Conservation (phyloP, 2,888 invertebrate species). For the Standfussiana lucernea region DNA sequence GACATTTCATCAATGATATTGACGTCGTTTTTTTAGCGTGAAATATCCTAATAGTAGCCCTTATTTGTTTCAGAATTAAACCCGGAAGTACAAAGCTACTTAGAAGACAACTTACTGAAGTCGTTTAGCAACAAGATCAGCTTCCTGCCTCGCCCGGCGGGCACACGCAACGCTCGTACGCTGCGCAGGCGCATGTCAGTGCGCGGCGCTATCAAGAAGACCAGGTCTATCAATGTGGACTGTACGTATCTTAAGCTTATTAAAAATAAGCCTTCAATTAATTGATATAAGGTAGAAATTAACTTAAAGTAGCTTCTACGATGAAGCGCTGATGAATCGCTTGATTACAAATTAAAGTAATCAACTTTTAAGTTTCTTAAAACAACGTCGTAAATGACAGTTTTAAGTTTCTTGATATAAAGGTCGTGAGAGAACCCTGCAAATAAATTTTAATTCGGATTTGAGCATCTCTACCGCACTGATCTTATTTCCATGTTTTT, state of each 20-base stretch:
- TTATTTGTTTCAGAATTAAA: slow-evolving; percentile 91
- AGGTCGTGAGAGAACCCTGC: not conserved
- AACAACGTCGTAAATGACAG: too few species aligned
- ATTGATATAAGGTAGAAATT: not conserved
- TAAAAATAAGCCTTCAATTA: not conserved
- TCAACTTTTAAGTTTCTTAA: not conserved
- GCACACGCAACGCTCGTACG: slow-evolving; percentile 88
- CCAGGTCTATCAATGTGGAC: slow-evolving; percentile 97
- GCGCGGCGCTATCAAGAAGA: slow-evolving; percentile 97
- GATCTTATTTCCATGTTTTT: not conserved
- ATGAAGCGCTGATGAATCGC: not conserved
- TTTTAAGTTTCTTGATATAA: not conserved
- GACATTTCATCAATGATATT: not conserved
- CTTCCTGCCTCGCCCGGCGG: slow-evolving; percentile 91
- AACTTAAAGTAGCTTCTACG: not conserved
- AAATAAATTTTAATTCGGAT: not conserved
- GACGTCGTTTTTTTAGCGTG: not conserved
- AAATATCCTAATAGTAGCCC: not conserved
- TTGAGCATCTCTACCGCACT: not conserved
- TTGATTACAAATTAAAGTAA: not conserved
- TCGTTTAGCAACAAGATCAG: slow-evolving; percentile 94
- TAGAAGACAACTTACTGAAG: slow-evolving; percentile 96
- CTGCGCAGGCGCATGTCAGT: slow-evolving; percentile 95
- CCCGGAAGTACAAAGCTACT: slow-evolving; percentile 95
- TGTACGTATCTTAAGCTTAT: slow-evolving; percentile 90